Evolutionary conservation across 2,888 invertebrate genomes (phyloP).

Genomic region (Eudiplozoon nipponicum): DNA sequence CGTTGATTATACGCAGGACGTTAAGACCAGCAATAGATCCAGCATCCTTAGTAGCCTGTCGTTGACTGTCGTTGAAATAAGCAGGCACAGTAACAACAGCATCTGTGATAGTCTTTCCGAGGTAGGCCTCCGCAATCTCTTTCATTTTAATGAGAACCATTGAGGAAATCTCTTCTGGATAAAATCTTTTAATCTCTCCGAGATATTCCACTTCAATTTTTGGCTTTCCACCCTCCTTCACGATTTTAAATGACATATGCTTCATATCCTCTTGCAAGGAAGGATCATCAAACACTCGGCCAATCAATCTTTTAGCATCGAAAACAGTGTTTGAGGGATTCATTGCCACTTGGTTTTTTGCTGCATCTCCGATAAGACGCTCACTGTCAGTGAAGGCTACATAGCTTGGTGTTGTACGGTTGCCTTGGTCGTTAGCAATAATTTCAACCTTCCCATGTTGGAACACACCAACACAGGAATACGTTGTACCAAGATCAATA

Average conservation of each 20-base stretch:
- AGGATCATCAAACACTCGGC: conserved; percentile 43
- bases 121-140: conserved; percentile 31
- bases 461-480: conserved; percentile 20
- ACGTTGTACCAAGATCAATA: conserved; percentile 14
- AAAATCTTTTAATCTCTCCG: conserved; percentile 53
- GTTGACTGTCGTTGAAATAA: conserved; percentile 26
- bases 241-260: conserved; percentile 44
- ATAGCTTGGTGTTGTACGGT: conserved; percentile 37
- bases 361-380: conserved; percentile 22
- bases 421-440: conserved; percentile 30
- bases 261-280: conserved; percentile 47
- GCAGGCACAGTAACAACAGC: conserved; percentile 28
- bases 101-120: conserved; percentile 34
- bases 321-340: conserved; percentile 39
- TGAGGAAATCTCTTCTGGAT: conserved; percentile 59
- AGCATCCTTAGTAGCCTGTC: conserved; percentile 46
- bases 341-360: conserved; percentile 27
- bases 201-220: conserved; percentile 36
- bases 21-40: conserved; percentile 51
- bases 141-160: conserved; percentile 76
- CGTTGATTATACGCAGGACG: conserved; percentile 44
- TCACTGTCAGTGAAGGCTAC: conserved; percentile 34
- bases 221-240: conserved; percentile 22
- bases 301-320: conserved; percentile 37
- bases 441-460: conserved; percentile 25